Evolutionary conservation across 2,888 invertebrate species (phyloP), one percentile per base, ranked within the genome.

Genomic region (Salticus scenicus): DNA sequence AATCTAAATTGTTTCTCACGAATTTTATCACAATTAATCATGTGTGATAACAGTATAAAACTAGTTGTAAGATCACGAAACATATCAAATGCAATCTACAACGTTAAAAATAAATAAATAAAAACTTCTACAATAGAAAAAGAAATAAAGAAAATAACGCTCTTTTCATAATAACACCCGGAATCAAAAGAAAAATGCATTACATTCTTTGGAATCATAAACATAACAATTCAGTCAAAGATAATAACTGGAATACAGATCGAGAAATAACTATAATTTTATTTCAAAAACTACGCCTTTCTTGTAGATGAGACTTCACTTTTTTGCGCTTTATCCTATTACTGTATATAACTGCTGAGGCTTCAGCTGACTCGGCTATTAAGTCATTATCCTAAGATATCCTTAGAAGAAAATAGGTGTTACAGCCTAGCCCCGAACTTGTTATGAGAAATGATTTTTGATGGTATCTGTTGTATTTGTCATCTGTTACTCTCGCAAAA

Each of bases 361-460:
- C 57, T 57, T 24, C 4, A 8, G 24, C 57, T n/a, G 24, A 24
- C 57, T 57, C 57, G 20, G 57, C 57, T 57, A 57, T 57, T 57
- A 57, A 57, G 57, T 57, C 57, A 57, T 57, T 57, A 57, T 57
- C 14, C 57, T 57, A 57, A 57, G 57, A 24, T 57, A 57, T 57
- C 57, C 24, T 57, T 20, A 4, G 24, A 57, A 5, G 2, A 57
- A 57, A 57, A 57, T 57, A 57, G 57, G 57, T 57, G 57, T 57
- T 57, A 24, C 14, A 24, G 57, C 57, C 57, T 5, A 57, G 57
- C 57, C 57, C 57, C 24, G 1, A 57, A 57, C 57, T 57, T 57
- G 57, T 57, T 57, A 57, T 57, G 57, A 57, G 57, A 57, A 57
- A 57, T 57, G 57, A 57, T 57, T 57, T 57, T 24, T 57, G 57